phyloP scores from a whole-genome alignment of 2,113 vertebrate genomes.

The Coregonus clupeaformis region DNA sequence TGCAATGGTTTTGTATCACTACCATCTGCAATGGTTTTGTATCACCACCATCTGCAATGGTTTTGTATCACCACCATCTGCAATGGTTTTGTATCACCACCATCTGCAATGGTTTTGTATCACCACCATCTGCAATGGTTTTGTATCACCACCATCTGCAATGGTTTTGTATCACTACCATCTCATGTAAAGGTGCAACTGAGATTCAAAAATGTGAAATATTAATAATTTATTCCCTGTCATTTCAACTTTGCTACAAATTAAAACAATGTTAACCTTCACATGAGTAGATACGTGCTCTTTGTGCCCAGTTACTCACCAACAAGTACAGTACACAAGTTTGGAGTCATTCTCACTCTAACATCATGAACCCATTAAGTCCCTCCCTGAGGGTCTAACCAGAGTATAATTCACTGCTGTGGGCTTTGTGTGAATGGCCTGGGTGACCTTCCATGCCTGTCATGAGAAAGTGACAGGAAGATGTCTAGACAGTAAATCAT shows the following conservation, averaged over 20 bases:
- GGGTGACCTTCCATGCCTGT: no score
- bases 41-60: conserved; percentile 6
- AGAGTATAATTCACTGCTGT: no score
- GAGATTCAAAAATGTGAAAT: conserved; percentile 15
- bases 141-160: conserved; percentile 15
- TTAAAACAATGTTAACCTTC: conserved; percentile 9
- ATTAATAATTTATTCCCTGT: conserved; percentile 26
- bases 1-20: conserved; percentile 15
- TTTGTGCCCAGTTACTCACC: neutral
- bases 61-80: conserved; percentile 18
- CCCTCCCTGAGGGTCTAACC: no score
- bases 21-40: conserved; percentile 8
- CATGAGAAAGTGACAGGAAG: no score
- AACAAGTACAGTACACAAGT: no score
- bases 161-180: conserved; percentile 16
- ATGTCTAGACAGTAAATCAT: no score
- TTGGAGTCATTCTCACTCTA: no score
- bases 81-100: conserved; percentile 12
- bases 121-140: conserved; percentile 5
- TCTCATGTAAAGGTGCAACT: conserved; percentile 19
- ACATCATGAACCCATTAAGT: no score
- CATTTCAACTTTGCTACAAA: conserved; percentile 21
- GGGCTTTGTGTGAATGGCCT: no score
- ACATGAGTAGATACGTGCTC: neutral
- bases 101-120: conserved; percentile 11